These are phyloP conservation scores for Leptoclinus maculatus DNA, from an alignment of 2,797 vertebrate genomes.

Conservation along the genomic window DNA sequence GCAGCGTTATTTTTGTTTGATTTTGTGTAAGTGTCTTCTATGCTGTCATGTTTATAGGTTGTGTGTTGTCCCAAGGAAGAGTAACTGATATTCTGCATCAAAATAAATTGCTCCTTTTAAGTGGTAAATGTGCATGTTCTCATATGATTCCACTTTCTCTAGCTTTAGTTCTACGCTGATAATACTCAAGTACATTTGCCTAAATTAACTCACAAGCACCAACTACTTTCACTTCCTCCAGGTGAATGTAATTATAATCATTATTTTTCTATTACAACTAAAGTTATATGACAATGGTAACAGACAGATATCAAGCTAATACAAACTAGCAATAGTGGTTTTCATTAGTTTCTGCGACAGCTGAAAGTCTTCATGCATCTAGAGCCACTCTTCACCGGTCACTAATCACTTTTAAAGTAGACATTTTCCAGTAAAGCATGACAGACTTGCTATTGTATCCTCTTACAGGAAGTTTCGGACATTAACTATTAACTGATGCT, in stretches of 20 bases:
- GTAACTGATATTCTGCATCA: neutral
- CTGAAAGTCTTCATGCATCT: neutral
- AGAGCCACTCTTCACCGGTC: neutral
- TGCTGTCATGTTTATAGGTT: neutral
- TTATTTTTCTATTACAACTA: neutral
- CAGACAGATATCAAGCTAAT: neutral
- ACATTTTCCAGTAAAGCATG: neutral
- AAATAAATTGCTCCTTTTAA: neutral
- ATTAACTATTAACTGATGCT: neutral
- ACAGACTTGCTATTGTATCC: neutral
- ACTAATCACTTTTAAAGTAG: neutral
- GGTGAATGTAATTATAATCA: neutral
- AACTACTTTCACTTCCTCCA: conserved; percentile 17
- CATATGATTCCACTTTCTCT: neutral
- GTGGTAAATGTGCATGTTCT: neutral
- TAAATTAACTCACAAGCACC: neutral
- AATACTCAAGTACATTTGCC: neutral
- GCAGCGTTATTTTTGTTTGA: neutral
- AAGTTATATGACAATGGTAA: neutral
- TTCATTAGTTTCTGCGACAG: neutral
- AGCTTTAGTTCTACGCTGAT: neutral
- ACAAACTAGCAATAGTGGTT: neutral
- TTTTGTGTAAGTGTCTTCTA: neutral
- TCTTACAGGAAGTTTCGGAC: neutral
- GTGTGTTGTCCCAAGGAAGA: neutral